Conservation (phyloP, 2,113 vertebrate species). For the Carassius gibelio region DNA sequence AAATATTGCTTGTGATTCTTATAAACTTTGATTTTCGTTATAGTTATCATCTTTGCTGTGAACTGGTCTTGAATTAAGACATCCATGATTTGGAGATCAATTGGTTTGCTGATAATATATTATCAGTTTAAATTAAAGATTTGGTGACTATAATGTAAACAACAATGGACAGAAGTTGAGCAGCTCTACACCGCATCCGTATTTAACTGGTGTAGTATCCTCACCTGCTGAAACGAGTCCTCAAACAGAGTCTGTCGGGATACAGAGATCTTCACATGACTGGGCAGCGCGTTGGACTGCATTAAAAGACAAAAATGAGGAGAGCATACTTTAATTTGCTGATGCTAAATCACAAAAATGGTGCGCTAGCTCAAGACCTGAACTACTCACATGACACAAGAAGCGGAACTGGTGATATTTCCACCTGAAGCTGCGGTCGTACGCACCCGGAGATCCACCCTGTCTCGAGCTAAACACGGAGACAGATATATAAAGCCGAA, state of each 20-base stretch:
- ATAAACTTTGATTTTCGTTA: too few species aligned
- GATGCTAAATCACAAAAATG: not conserved
- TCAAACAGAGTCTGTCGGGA: constrained; percentile 96
- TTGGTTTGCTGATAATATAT: not conserved
- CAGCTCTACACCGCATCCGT: too few species aligned
- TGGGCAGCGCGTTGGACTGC: constrained; percentile 92
- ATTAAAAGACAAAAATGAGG: constrained; percentile 33
- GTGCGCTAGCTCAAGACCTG: not conserved
- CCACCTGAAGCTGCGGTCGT: constrained; percentile 97
- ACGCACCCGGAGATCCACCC: constrained; percentile 89
- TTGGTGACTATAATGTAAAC: too few species aligned
- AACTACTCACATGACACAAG: constrained; percentile 90
- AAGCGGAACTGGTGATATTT: constrained; percentile 99
- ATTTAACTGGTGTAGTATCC: not conserved
- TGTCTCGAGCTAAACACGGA: constrained; percentile 76
- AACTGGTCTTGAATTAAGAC: not conserved
- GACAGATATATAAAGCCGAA: not conserved
- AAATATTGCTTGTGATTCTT: not conserved
- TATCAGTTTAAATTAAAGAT: too few species aligned
- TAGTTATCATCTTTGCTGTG: too few species aligned
- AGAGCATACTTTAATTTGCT: not conserved
- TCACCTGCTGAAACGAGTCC: constrained; percentile 97
- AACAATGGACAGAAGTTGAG: too few species aligned
- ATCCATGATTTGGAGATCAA: not conserved
- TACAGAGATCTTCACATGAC: constrained; percentile 97